Evolutionary conservation across 1,140 invertebrate genomes (phyloP), one percentile per base, ranked within the genome.

Genomic region (Nymphalis io): DNA sequence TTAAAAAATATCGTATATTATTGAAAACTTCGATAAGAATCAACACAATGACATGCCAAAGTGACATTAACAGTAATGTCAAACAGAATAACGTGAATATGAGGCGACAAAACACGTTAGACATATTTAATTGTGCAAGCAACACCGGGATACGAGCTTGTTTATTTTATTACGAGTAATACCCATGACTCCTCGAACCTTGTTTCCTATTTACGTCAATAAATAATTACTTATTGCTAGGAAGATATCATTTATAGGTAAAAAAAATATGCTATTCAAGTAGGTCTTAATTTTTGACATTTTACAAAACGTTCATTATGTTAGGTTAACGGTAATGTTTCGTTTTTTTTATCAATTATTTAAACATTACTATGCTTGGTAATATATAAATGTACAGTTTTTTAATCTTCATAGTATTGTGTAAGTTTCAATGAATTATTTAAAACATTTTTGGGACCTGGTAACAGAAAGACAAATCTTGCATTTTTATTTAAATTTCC

Each of bases 21-120:
- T 86, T 83, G 84, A 85, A 87, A 87, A 83, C 61, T 62, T 6
- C 51, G 86, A 88, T 87, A 86, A 73, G 38, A 23, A 89, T 87
- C 84, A 55, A 51, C 70, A 40, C 70, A 76, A 85, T 89, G 82
- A 89, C 87, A 89, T 89, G 87, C 87, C 81, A 89, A 87, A 82
- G 70, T 72, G 74, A 85, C 85, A 89, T 89, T 88, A 89, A 87
- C 84, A 84, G 80, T 80, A 83, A 75, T 87, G 82, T 87, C 82
- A 87, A 88, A 87, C 83, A 87, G 74, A 82, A 83, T n/a, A 23
- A 55, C 51, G 51, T 85, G 83, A 86, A 74, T 78, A 86, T 86
- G 73, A 79, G 85, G 82, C 85, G 85, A 85, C 83, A 79, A 79
- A 78, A 75, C 79, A 83, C 82, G 80, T 80, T 81, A 79, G 70